phyloP scores from a whole-genome alignment of 2,888 invertebrate species.

The Leptopilina syphax region DNA sequence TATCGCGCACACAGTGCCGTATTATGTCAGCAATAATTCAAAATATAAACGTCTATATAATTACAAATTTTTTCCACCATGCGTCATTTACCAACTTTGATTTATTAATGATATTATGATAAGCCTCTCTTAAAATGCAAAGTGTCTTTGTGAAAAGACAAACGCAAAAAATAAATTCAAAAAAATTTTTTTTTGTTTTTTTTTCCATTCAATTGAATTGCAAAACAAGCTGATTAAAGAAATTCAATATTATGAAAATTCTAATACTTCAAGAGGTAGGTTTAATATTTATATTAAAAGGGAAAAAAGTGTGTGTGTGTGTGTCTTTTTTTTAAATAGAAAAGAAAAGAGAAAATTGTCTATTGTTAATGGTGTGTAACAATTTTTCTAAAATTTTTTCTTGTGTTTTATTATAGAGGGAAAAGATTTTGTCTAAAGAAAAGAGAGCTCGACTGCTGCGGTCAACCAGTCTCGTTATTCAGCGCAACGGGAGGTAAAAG shows the following conservation, averaged over 20 bases:
- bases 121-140: background rate
- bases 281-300: too few relatives aligned
- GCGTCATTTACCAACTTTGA: constrained; percentile 28
- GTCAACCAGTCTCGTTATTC: constrained; percentile 67
- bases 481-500: constrained; percentile 65
- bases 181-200: background rate
- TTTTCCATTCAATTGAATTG: too few relatives aligned
- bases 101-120: constrained; percentile 22
- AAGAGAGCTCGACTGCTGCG: constrained; percentile 52
- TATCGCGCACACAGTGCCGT: constrained; percentile 49
- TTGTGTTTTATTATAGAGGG: constrained; percentile 49
- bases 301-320: too few relatives aligned
- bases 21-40: constrained; percentile 59
- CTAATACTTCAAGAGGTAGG: too few relatives aligned
- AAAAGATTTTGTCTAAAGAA: background rate
- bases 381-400: constrained; percentile 1
- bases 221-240: too few relatives aligned
- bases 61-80: constrained; percentile 32
- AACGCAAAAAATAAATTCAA: background rate
- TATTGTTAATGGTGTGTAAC: constrained; percentile 9
- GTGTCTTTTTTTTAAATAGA: too few relatives aligned
- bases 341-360: background rate
- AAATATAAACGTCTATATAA: constrained; percentile 45
- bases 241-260: too few relatives aligned
- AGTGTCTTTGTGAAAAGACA: background rate